Evolutionary conservation across 2,113 vertebrate species (phyloP), one percentile per base, ranked within the genome.

Genomic region (Gracilinanus agilis): DNA sequence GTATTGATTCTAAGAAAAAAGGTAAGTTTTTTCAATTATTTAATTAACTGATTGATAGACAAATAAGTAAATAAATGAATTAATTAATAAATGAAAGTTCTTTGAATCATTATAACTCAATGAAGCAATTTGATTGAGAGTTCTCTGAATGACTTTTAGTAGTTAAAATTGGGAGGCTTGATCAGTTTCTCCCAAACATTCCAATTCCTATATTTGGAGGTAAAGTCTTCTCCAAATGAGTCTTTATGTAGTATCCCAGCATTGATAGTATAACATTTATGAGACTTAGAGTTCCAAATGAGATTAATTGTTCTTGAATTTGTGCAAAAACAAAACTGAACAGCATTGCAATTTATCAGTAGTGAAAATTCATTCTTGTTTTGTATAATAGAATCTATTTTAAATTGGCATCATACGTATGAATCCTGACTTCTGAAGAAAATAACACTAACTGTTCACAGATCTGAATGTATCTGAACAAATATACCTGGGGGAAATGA

Each of bases 381-480:
- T 19, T 40, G 34, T 1, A 21, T 83, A n/a, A 40, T 4, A 67
- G 27, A 1, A 67, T 67, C 0, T 67, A 34, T 67, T 34, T 27
- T 34, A 67, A 67, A 67, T 8, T 83, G 67, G 16, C 29, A 67
- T n/a, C 34, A 67, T 19, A 67, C 4, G n/a, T 29, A 29, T 61
- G 58, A 67, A 9, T 67, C 29, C 29, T 67, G 29, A 5, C 5
- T 67, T 67, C 34, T 67, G 13, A 16, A 67, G 61, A 29, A 67
- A 67, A n/a, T 29, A n/a, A 0, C 0, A 9, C 19, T 34, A 0
- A 9, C 19, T 16, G 12, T 67, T 67, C 61, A 19, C 16, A 3
- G 34, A 67, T 67, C 29, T 67, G 29, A 67, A 67, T 67, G 34
- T 67, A 67, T n/a, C 61, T 67, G 29, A 67, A 13, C 29, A 61